Conservation (phyloP, 2,888 invertebrate genomes). For the Coelopa pilipes region DNA sequence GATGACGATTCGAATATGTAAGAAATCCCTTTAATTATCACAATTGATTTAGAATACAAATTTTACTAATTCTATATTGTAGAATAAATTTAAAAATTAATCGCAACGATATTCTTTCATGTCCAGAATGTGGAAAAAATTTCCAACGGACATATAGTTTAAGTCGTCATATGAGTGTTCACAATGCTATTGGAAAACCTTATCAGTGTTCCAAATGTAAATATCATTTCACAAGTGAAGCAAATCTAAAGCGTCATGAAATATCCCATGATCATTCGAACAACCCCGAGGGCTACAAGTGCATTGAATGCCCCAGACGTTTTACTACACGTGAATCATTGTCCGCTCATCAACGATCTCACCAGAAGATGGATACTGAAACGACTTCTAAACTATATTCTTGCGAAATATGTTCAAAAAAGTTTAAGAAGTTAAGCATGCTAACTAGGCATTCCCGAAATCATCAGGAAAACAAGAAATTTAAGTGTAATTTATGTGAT, state of each 20-base stretch:
- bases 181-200: constrained; percentile 49
- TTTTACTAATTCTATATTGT: not conserved
- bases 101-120: constrained; percentile 47
- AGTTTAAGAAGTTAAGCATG: constrained; percentile 65
- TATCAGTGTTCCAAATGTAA: constrained; percentile 55
- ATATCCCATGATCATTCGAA: constrained; percentile 11
- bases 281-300: constrained; percentile 60
- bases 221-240: constrained; percentile 38
- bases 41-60: not conserved
- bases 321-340: constrained; percentile 70
- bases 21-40: not conserved
- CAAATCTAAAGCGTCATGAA: constrained; percentile 53
- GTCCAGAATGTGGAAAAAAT: constrained; percentile 68
- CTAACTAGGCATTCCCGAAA: constrained; percentile 69
- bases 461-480: constrained; percentile 69
- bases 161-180: constrained; percentile 52
- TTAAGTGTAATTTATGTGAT: constrained; percentile 70
- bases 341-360: constrained; percentile 65
- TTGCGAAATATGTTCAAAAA: constrained; percentile 69
- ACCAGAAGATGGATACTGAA: constrained; percentile 37
- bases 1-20: constrained; percentile 17
- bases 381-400: constrained; percentile 33
- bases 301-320: constrained; percentile 69
- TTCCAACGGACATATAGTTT: constrained; percentile 68
- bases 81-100: constrained; percentile 26